Evolutionary conservation across 2,113 vertebrate species (phyloP).

Genomic region (Xenus cinereus): DNA sequence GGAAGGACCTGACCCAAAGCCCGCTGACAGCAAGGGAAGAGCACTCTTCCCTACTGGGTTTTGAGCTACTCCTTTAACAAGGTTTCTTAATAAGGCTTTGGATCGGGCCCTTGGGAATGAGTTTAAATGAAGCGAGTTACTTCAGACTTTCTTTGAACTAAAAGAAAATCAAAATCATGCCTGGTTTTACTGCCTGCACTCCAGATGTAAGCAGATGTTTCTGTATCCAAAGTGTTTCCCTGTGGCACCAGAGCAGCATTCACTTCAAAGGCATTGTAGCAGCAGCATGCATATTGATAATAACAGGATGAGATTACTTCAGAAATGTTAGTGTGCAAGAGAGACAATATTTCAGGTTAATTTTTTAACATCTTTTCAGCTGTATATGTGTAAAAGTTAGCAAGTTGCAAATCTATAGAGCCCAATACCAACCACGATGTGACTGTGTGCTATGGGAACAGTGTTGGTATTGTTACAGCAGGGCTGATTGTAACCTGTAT

Average conservation of each 20-base stretch:
- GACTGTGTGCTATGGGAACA: not conserved
- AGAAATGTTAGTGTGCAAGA: not conserved
- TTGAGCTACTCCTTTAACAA: not conserved
- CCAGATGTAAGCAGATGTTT: constrained; percentile 43
- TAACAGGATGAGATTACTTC: not conserved
- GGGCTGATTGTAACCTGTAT: not conserved
- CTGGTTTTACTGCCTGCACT: not conserved
- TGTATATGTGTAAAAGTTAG: not conserved
- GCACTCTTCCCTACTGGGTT: not conserved
- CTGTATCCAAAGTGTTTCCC: not conserved
- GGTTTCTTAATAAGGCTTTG: constrained; percentile 3
- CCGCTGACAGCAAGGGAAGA: not conserved
- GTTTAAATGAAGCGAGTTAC: not conserved
- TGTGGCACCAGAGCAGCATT: not conserved
- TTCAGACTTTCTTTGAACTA: constrained; percentile 35
- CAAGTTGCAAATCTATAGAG: not conserved
- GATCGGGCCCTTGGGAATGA: not conserved
- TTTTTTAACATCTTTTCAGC: not conserved
- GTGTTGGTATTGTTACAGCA: not conserved
- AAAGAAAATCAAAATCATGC: constrained; percentile 4
- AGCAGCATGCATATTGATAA: not conserved
- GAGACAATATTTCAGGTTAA: not conserved
- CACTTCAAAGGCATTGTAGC: not conserved
- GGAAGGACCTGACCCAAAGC: not conserved
- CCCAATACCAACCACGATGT: not conserved